A percentile compares a stretch with the other conserved stretches of the same genome.
These are phyloP conservation scores for Habrosyne pyritoides DNA, from an alignment of 2,888 invertebrate genomes.

Conservation along the genomic window DNA sequence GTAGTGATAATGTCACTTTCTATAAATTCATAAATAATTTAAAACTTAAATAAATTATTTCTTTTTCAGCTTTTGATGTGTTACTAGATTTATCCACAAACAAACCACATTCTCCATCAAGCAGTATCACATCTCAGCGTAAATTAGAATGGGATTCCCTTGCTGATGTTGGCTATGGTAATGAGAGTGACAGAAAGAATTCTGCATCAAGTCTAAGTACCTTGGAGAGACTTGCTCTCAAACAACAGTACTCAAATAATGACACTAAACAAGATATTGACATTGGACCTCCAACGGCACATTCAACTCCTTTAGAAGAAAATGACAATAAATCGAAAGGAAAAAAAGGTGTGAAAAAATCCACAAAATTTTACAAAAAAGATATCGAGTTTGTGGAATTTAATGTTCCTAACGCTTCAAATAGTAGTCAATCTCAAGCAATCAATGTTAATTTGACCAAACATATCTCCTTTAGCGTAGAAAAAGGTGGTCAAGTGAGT, in stretches of 20 bases:
- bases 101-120: slow-evolving; percentile 87
- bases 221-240: slow-evolving; percentile 85
- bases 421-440: slow-evolving; percentile 48
- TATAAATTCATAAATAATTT: slow-evolving; percentile 1
- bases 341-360: slow-evolving; percentile 62
- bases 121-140: slow-evolving; percentile 88
- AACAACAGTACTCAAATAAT: slow-evolving; percentile 75
- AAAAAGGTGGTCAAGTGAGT: slow-evolving; percentile 63
- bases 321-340: slow-evolving; percentile 53
- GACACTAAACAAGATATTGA: slow-evolving; percentile 56
- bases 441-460: slow-evolving; percentile 76
- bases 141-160: slow-evolving; percentile 95
- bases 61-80: slow-evolving; percentile 67
- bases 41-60: slow-evolving; percentile 7
- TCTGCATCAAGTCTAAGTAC: slow-evolving; percentile 82
- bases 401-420: slow-evolving; percentile 58
- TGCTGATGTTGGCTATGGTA: slow-evolving; percentile 92
- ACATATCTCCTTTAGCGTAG: slow-evolving; percentile 77
- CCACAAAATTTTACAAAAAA: slow-evolving; percentile 66
- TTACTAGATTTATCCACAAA: slow-evolving; percentile 67
- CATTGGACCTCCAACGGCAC: slow-evolving; percentile 76
- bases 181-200: slow-evolving; percentile 80
- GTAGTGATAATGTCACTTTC: slow-evolving; percentile 4
- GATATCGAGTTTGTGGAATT: slow-evolving; percentile 69
- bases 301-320: slow-evolving; percentile 78